Evolutionary conservation across 2,113 vertebrate genomes (phyloP), one percentile per base, ranked within the genome.

Genomic region (Dryoscopus gambensis): DNA sequence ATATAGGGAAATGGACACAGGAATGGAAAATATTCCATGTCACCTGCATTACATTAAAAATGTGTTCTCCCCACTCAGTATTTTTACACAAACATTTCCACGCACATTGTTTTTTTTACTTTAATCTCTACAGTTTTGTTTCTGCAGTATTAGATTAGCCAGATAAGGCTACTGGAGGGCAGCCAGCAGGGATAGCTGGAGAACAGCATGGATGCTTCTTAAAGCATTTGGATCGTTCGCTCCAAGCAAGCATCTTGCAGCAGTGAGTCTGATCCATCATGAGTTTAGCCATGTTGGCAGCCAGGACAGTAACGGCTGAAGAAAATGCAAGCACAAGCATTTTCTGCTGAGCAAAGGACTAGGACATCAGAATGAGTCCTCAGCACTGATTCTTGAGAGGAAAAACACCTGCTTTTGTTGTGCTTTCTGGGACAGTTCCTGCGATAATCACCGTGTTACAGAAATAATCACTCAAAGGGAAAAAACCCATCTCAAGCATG

Each of bases 211-310:
- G 88, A 42, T 73, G 27, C 68, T 46, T 78, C 90, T 63, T 50
- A 88, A 59, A 63, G 75, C 78, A 13, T 44, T 91, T 70, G 93
- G 67, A 33, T 65, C 4, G 15, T 27, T 84, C 0, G 1, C 83
- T 90, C 90, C 92, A 75, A 92, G 82, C 90, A 47, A 89, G 55
- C 57, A 73, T 91, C 89, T 33, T 94, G 89, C 89, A 89, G 89
- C 63, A 74, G 35, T 5, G 74, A 69, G n/a, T 10, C 92, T 88
- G 93, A 93, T 83, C 87, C 92, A 78, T 70, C 68, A 15, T 25
- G 68, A 78, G 52, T 68, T 90, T 35, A 37, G 88, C 93, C 68
- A 52, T 27, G 56, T 44, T 95, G 87, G 87, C 85, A 96, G 79
- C 68, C 64, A 63, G 64, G 39, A 37, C 10, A 70, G 64, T 10